Conservation (phyloP, 2,888 invertebrate species). For the Drosophila robusta region DNA sequence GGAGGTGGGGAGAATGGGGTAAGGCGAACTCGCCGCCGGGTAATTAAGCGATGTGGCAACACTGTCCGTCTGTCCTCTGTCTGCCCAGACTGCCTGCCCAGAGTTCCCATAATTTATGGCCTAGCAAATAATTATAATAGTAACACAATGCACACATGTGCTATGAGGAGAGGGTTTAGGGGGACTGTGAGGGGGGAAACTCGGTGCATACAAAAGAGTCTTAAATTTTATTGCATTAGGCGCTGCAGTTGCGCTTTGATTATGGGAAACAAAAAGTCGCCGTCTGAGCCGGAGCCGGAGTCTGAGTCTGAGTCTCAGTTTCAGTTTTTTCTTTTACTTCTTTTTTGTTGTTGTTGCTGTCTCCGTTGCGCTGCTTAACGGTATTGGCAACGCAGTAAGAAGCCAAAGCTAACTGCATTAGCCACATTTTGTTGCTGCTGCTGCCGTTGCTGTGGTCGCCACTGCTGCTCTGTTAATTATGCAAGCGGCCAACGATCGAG, state of each 20-base stretch:
- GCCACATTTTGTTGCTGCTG: slow-evolving; percentile 38
- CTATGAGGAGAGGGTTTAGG: no score
- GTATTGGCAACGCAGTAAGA: slow-evolving; percentile 49
- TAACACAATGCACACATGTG: slow-evolving; percentile 64
- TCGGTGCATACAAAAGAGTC: slow-evolving; percentile 67
- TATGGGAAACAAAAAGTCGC: slow-evolving; percentile 59
- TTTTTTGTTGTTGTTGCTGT: slow-evolving; percentile 14
- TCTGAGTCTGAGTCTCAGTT: slow-evolving; percentile 13
- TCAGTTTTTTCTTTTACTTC: slow-evolving; percentile 4
- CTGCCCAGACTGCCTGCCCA: slow-evolving; percentile 25
- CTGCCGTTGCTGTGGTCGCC: slow-evolving; percentile 24
- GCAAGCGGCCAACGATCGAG: slow-evolving; percentile 56
- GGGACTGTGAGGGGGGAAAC: neutral
- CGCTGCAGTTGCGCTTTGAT: slow-evolving; percentile 65
- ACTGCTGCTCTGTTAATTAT: slow-evolving; percentile 65
- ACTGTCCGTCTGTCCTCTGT: slow-evolving; percentile 18
- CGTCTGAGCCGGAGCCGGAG: slow-evolving; percentile 2
- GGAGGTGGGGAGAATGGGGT: no score
- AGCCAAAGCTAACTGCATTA: slow-evolving; percentile 69
- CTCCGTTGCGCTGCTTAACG: slow-evolving; percentile 55
- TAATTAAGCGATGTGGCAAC: slow-evolving; percentile 78
- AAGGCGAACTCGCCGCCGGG: slow-evolving; percentile 34
- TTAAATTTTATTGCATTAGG: slow-evolving; percentile 73
- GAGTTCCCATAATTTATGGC: slow-evolving; percentile 75
- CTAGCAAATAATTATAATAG: slow-evolving; percentile 75